A percentile compares a stretch with the other conserved stretches of the same genome.
Conservation (phyloP, 2,113 vertebrate genomes). For the Eubucco bourcierii region DNA sequence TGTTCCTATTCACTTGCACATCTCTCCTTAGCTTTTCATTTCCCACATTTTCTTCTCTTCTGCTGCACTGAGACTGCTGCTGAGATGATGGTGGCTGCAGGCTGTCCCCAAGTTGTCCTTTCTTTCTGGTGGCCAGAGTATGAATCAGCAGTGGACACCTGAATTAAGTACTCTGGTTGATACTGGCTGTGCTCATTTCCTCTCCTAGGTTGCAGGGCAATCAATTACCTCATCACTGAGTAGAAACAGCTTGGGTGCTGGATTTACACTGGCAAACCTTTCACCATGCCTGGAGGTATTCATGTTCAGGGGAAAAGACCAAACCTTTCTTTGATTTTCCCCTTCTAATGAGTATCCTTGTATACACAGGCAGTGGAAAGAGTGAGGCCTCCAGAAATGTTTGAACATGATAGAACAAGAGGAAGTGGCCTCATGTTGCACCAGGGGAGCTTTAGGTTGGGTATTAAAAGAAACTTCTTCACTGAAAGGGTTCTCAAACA, state of each 20-base stretch:
- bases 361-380: not conserved
- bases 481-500: too few species aligned
- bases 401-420: not conserved
- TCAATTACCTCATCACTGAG: not conserved
- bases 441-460: too few species aligned
- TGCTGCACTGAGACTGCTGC: not conserved
- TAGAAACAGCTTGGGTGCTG: not conserved
- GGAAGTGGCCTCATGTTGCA: too few species aligned
- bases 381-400: not conserved
- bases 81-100: accelerated
- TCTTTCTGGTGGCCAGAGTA: not conserved
- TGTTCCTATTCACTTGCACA: not conserved
- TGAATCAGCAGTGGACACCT: not conserved
- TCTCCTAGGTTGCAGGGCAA: conserved; percentile 1
- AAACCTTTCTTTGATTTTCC: not conserved
- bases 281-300: not conserved
- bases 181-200: conserved; percentile 12
- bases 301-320: not conserved
- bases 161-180: not conserved
- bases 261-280: not conserved
- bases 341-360: not conserved
- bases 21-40: not conserved
- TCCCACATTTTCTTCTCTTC: not conserved
- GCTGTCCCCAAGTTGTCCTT: not conserved
- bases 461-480: too few species aligned